Evolutionary conservation across 2,888 invertebrate species (phyloP).

Genomic region (Scelioninae gen. 1): DNA sequence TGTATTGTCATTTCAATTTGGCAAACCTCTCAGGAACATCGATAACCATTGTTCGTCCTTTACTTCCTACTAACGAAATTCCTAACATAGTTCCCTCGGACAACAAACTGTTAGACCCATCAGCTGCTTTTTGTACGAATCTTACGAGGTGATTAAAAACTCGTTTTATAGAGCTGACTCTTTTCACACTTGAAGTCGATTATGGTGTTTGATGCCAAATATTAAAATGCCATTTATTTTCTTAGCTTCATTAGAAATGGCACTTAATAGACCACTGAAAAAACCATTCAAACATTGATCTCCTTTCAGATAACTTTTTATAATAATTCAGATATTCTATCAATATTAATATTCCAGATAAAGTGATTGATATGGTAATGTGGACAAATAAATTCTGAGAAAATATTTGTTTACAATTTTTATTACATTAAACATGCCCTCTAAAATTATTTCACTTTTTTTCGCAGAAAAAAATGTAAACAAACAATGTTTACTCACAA

Average conservation of each 20-base stretch:
- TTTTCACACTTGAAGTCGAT: conserved; percentile 11
- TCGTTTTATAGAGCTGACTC: conserved; percentile 23
- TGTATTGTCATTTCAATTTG: conserved; percentile 62
- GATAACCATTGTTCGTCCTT: conserved; percentile 46
- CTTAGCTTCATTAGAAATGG: background rate
- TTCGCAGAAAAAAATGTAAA: no score
- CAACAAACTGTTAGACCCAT: conserved; percentile 28
- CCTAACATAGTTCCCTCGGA: conserved; percentile 29
- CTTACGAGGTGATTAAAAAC: conserved; percentile 28
- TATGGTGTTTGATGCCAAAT: conserved; percentile 3
- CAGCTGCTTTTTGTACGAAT: conserved; percentile 40
- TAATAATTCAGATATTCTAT: no score
- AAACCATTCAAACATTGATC: no score
- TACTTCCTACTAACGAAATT: conserved; percentile 46
- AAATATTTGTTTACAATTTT: no score
- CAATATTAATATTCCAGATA: no score
- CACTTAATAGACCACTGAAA: background rate
- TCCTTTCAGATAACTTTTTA: no score
- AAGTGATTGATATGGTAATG: no score
- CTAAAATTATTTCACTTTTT: no score
- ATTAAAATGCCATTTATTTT: conserved; percentile 18
- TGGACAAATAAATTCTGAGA: no score
- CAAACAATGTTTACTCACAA: no score
- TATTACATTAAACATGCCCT: no score
- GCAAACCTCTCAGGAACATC: conserved; percentile 56